Evolutionary conservation across 2,113 vertebrate genomes (phyloP).

Genomic region (Psilopsiagon aurifrons): DNA sequence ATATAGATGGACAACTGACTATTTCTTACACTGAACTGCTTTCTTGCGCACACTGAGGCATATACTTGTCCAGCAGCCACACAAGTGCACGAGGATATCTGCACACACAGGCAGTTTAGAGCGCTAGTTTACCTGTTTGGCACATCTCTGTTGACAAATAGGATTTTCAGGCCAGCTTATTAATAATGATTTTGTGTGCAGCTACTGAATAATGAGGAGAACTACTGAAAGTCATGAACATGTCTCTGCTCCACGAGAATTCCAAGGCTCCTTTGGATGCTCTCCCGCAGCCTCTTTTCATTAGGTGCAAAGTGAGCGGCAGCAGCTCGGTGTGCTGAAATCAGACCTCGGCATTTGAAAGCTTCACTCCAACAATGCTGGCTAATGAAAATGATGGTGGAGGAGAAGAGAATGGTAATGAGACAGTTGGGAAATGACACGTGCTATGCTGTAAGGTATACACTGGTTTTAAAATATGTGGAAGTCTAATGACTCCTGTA

Average conservation of each 20-base stretch:
- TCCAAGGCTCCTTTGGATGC: fast-evolving
- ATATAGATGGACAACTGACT: neutral
- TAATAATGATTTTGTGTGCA: neutral
- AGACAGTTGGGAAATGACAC: neutral
- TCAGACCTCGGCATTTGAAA: neutral
- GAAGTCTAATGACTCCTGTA: neutral
- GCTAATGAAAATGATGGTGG: slow-evolving; percentile 25
- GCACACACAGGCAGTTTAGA: no score
- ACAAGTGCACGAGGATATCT: neutral
- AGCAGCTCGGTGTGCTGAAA: neutral
- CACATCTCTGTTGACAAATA: neutral
- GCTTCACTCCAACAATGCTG: slow-evolving; percentile 36
- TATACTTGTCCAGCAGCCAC: fast-evolving
- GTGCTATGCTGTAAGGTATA: neutral
- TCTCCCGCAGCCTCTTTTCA: neutral
- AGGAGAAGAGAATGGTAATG: neutral
- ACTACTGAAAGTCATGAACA: fast-evolving
- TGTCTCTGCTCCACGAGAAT: fast-evolving
- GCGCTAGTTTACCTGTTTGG: neutral
- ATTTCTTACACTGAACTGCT: neutral
- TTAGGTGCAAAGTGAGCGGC: neutral
- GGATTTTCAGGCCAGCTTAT: neutral
- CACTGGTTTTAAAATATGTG: neutral
- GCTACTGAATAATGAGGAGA: fast-evolving
- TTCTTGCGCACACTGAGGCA: fast-evolving